phyloP scores from a whole-genome alignment of 1,140 invertebrate species.

The Cotesia glomerata region DNA sequence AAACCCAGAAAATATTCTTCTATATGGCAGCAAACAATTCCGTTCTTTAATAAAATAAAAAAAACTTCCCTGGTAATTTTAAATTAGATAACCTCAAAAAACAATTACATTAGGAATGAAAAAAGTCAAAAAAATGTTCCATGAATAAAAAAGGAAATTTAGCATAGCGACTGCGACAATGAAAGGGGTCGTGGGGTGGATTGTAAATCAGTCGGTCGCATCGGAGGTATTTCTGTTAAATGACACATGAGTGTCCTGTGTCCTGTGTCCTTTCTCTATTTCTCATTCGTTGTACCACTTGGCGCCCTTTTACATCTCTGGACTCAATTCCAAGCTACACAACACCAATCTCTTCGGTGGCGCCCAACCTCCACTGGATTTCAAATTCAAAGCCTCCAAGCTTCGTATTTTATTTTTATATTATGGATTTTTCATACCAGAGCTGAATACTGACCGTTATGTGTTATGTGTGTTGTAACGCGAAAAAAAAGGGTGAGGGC shows the following conservation, averaged over 20 bases:
- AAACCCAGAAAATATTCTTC: no score
- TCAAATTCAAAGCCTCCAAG: constrained; percentile 57
- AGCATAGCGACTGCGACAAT: constrained; percentile 18
- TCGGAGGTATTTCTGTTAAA: constrained; percentile 62
- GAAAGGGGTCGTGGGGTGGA: constrained; percentile 15
- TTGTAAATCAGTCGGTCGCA: constrained; percentile 60
- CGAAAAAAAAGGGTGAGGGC: no score
- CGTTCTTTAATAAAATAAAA: background rate
- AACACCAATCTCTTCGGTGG: background rate
- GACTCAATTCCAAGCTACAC: no score
- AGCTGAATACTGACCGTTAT: constrained; percentile 29
- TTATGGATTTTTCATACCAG: constrained; percentile 27
- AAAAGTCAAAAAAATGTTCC: background rate
- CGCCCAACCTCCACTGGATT: constrained; percentile 23
- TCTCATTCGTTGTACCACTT: background rate
- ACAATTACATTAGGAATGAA: background rate
- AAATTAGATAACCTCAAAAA: no score
- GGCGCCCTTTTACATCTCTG: constrained; percentile 26
- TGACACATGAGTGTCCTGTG: constrained; percentile 54
- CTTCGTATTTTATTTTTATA: constrained; percentile 24
- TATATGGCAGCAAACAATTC: no score
- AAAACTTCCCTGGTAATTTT: background rate
- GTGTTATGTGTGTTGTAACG: no score
- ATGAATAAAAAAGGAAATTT: constrained; percentile 1
- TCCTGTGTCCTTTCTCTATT: constrained; percentile 13